Evolutionary conservation across 2,888 invertebrate species (phyloP).

Genomic region (Nebria brevicollis): DNA sequence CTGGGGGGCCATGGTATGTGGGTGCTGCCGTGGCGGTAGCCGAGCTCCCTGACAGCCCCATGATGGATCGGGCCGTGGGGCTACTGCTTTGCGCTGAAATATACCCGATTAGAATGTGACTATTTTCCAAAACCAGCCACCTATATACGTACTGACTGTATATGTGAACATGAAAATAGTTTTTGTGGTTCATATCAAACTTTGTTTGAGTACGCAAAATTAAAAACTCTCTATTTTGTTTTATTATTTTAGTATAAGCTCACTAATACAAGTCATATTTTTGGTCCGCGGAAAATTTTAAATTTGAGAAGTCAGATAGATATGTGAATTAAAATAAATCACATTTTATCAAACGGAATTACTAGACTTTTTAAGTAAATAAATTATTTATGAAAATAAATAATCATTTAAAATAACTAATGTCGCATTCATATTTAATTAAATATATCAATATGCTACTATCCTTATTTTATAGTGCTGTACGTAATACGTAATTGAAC

Average conservation of each 20-base stretch:
- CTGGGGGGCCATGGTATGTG: constrained; percentile 57
- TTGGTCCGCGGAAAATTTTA: too few relatives aligned
- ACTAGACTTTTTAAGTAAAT: too few relatives aligned
- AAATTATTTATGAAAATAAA: too few relatives aligned
- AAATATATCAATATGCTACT: too few relatives aligned
- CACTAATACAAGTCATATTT: neutral
- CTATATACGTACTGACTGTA: neutral
- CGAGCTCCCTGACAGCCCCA: constrained; percentile 65
- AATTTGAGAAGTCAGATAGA: too few relatives aligned
- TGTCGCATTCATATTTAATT: too few relatives aligned
- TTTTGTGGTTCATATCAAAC: constrained; percentile 15
- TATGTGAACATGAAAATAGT: constrained; percentile 41
- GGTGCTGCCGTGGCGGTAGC: constrained; percentile 60
- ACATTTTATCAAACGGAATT: too few relatives aligned
- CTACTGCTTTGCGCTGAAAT: constrained; percentile 60
- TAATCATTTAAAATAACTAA: too few relatives aligned
- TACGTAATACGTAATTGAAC: neutral
- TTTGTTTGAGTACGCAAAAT: neutral
- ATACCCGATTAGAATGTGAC: constrained; percentile 61
- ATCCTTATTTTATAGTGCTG: neutral
- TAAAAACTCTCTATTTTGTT: neutral
- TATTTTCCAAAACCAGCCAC: constrained; percentile 46
- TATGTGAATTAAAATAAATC: too few relatives aligned
- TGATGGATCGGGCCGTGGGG: constrained; percentile 65
- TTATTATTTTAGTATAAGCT: neutral